Percentiles rank a stretch among this genome's conserved stretches.
Conservation (phyloP, 2,113 vertebrate species). For the Dromas ardeola region DNA sequence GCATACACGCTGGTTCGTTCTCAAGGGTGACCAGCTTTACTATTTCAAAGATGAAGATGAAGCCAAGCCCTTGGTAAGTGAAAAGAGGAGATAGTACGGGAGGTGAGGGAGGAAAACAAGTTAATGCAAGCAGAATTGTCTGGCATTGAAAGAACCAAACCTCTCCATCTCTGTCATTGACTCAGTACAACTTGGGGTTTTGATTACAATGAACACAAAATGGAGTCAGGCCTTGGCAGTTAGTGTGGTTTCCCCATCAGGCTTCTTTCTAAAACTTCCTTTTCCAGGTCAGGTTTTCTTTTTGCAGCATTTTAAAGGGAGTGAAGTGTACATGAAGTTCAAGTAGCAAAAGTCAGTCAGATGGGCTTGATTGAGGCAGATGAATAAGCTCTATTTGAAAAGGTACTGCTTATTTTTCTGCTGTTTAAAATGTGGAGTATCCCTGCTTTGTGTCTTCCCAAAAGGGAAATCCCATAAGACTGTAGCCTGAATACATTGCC, state of each 20-base stretch:
- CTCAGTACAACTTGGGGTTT: not conserved
- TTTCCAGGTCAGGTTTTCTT: not conserved
- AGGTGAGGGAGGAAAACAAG: not conserved
- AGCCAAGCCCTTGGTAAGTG: constrained; percentile 92
- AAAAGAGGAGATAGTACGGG: not conserved
- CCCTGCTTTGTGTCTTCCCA: not conserved
- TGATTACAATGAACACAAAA: not conserved
- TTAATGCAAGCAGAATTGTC: not conserved
- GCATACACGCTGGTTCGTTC: constrained; percentile 97
- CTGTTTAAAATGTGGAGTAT: not conserved
- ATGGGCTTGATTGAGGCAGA: not conserved
- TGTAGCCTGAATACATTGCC: not conserved
- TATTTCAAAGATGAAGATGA: constrained; percentile 99
- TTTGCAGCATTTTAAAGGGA: not conserved
- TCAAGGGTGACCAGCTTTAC: constrained; percentile 90
- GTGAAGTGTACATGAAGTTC: not conserved
- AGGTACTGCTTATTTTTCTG: not conserved
- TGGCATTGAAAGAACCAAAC: not conserved
- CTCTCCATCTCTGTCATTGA: not conserved
- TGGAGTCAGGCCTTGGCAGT: not conserved
- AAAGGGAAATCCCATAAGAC: not conserved
- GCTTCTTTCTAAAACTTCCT: not conserved
- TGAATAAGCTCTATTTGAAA: not conserved
- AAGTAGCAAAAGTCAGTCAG: not conserved
- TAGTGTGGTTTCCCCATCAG: not conserved